Percentiles rank a stretch among this genome's conserved stretches.
These are phyloP conservation scores for Ptilorrhoa leucosticta DNA, from an alignment of 2,113 vertebrate species.

Conservation along the genomic window DNA sequence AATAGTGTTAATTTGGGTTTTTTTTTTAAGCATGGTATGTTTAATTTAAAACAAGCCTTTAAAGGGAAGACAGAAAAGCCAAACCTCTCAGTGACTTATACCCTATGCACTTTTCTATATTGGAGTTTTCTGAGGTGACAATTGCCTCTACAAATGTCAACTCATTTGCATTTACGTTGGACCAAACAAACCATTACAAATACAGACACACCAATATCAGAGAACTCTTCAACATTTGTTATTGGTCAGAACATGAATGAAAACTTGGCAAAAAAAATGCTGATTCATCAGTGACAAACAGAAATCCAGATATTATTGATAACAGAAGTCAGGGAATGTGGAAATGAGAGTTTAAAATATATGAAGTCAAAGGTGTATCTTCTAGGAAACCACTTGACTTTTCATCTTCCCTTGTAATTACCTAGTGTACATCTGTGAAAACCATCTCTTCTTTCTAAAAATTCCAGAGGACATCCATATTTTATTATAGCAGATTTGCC, in stretches of 20 bases:
- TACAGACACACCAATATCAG: not conserved
- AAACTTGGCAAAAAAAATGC: not conserved
- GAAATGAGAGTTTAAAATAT: not conserved
- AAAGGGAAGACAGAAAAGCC: not conserved
- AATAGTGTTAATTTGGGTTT: accelerated
- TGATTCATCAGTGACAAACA: not conserved
- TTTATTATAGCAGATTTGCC: slow-evolving; percentile 14
- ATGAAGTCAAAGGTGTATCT: not conserved
- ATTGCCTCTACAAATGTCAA: not conserved
- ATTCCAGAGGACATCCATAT: not conserved
- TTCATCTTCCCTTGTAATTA: not conserved
- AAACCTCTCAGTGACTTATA: not conserved
- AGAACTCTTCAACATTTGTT: not conserved
- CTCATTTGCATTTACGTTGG: not conserved
- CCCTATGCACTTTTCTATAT: not conserved
- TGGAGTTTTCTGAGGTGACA: not conserved
- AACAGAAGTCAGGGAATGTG: not conserved
- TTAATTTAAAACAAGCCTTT: not conserved
- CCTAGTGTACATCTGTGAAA: not conserved
- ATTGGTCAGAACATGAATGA: not conserved
- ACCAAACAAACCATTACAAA: not conserved
- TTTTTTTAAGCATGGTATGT: not conserved
- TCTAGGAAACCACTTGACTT: not conserved
- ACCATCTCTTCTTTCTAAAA: not conserved
- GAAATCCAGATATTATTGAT: not conserved